These are phyloP conservation scores for Nymphalis io DNA, from an alignment of 1,140 invertebrate genomes.

Conservation along the genomic window DNA sequence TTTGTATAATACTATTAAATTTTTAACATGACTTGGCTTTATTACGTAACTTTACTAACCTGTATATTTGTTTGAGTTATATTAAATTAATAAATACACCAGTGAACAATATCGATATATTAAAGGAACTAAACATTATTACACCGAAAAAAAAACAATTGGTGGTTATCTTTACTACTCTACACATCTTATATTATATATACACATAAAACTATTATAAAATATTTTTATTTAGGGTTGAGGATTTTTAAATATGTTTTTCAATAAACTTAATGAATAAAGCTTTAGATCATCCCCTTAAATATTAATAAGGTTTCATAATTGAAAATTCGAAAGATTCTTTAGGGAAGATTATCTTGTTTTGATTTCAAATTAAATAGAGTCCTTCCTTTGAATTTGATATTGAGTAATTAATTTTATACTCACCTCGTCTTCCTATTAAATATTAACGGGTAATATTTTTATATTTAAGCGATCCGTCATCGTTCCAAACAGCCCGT, in stretches of 20 bases:
- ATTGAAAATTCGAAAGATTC: not conserved
- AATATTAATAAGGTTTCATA: not conserved
- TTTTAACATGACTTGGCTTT: no score
- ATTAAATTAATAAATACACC: no score
- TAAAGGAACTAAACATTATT: not conserved
- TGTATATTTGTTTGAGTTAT: no score
- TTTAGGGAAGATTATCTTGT: not conserved
- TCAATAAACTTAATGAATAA: not conserved
- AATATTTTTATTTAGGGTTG: no score
- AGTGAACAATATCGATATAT: not conserved
- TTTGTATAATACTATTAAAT: no score
- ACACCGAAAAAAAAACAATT: no score
- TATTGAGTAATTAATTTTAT: not conserved
- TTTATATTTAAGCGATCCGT: constrained; percentile 1
- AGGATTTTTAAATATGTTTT: no score
- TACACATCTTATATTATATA: no score
- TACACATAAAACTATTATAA: no score
- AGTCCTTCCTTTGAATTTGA: not conserved
- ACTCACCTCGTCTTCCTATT: not conserved
- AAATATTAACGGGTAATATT: not conserved
- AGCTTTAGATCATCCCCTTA: not conserved
- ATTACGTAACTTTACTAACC: no score
- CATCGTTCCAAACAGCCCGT: constrained; percentile 27
- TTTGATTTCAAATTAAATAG: not conserved
- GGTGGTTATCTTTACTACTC: no score